Evolutionary conservation across 1,140 invertebrate genomes (phyloP).

Genomic region (Myzus persicae): DNA sequence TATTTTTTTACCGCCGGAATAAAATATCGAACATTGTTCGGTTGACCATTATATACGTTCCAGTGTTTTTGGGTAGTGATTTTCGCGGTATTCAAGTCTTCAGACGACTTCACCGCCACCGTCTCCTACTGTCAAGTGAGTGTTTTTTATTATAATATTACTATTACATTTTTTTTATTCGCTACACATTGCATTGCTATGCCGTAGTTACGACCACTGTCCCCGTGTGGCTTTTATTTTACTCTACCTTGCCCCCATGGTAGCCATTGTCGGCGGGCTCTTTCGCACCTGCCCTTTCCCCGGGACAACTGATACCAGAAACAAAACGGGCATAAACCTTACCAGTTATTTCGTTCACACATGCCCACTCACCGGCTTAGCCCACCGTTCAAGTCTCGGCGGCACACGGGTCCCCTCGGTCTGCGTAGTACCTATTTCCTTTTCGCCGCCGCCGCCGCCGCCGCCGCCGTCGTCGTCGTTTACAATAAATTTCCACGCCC

Average conservation of each 20-base stretch:
- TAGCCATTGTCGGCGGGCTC: neutral
- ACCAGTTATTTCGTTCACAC: neutral
- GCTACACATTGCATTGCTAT: no score
- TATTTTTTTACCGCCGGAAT: neutral
- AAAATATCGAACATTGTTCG: neutral
- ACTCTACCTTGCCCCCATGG: neutral
- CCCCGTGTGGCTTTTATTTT: neutral
- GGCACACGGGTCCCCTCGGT: neutral
- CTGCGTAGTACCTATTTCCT: neutral
- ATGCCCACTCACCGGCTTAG: no score
- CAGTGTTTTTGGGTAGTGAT: neutral
- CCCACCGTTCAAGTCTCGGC: conserved; percentile 53
- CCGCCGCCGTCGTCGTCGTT: neutral
- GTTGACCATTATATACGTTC: neutral
- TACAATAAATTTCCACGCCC: neutral
- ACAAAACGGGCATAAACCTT: neutral
- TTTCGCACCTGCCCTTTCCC: conserved; percentile 10
- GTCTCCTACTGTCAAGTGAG: conserved; percentile 21
- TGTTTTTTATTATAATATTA: neutral
- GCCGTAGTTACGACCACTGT: neutral
- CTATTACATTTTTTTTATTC: neutral
- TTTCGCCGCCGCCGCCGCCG: neutral
- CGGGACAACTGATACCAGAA: neutral
- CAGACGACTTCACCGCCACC: neutral
- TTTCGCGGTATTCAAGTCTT: neutral